Evolutionary conservation across 2,797 vertebrate species (phyloP).

Genomic region (Coccyzus lansbergi): DNA sequence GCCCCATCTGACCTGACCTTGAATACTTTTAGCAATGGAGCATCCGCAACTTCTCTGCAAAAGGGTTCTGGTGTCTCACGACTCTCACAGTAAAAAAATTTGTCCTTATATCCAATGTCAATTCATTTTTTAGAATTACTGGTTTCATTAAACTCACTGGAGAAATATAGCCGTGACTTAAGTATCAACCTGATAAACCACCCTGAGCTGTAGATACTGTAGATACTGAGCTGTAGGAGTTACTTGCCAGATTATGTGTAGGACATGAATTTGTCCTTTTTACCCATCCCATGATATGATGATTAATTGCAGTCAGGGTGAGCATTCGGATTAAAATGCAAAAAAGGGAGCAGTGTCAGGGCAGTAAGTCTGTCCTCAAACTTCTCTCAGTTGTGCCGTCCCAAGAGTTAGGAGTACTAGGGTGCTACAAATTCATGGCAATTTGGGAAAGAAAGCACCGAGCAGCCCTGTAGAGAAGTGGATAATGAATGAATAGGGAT

Average conservation of each 20-base stretch:
- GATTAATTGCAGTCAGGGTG: background rate
- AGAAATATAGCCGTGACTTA: background rate
- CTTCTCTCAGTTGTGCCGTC: background rate
- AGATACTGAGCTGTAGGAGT: background rate
- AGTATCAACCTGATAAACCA: background rate
- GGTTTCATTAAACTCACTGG: background rate
- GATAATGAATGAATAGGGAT: background rate
- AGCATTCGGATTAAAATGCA: background rate
- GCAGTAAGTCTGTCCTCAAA: background rate
- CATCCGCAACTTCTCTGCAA: too few species aligned
- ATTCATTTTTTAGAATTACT: background rate
- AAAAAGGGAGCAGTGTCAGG: background rate
- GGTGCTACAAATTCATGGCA: background rate
- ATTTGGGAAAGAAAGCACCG: fast-evolving
- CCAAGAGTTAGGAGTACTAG: background rate
- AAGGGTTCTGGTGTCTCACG: too few species aligned
- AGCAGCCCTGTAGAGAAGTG: background rate
- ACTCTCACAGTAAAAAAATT: too few species aligned
- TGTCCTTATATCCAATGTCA: too few species aligned
- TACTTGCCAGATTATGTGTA: background rate
- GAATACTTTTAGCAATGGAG: too few species aligned
- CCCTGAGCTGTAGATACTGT: background rate
- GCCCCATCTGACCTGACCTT: too few species aligned
- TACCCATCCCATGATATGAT: background rate
- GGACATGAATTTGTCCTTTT: background rate